Evolutionary conservation across 2,797 vertebrate genomes (phyloP).

Genomic region (Emydoidea blandingii): DNA sequence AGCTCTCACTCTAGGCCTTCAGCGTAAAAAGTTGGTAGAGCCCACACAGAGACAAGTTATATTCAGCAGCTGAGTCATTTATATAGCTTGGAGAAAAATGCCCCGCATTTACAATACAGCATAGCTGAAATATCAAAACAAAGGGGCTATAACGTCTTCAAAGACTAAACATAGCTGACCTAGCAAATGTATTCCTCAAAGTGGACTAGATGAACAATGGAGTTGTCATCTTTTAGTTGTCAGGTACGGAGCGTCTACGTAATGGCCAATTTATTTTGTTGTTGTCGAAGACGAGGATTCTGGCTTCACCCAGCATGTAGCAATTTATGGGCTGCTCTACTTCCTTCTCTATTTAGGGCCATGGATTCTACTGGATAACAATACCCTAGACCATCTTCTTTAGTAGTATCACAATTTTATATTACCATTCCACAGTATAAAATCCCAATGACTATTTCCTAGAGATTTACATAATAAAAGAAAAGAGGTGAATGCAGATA

Average conservation of each 20-base stretch:
- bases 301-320: background rate
- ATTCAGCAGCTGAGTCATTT: background rate
- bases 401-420: background rate
- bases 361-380: background rate
- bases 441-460: background rate
- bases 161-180: background rate
- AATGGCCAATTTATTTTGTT: background rate
- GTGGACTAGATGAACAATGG: background rate
- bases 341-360: background rate
- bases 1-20: background rate
- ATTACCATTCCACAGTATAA: background rate
- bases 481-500: background rate
- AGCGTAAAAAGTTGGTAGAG: background rate
- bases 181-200: conserved; percentile 2
- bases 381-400: background rate
- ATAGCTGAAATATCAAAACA: background rate
- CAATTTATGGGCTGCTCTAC: background rate
- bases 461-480: background rate
- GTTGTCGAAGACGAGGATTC: background rate
- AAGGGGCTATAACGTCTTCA: background rate
- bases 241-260: background rate
- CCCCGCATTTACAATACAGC: background rate
- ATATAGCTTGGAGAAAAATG: background rate
- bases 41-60: background rate
- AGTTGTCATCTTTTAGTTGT: background rate